These are phyloP conservation scores for Limonius californicus DNA, from an alignment of 1,140 invertebrate species.

Conservation along the genomic window DNA sequence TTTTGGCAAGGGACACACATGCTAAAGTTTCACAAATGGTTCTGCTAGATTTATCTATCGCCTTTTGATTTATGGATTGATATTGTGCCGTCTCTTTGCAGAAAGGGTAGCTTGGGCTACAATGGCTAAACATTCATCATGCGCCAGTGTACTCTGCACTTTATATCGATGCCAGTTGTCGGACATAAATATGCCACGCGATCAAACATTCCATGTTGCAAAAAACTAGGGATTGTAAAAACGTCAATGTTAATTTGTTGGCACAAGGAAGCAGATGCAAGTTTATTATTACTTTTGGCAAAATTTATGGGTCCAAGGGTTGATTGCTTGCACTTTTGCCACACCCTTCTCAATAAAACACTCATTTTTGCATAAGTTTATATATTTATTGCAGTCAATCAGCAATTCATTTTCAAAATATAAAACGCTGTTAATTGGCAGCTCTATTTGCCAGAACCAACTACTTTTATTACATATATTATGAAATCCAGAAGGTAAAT, in stretches of 20 bases:
- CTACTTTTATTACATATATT: too few relatives aligned
- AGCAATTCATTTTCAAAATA: too few relatives aligned
- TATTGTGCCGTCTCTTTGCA: constrained; percentile 41
- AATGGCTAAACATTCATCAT: constrained; percentile 39
- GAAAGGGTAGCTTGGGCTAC: constrained; percentile 34
- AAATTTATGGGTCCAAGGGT: neutral
- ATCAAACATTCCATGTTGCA: constrained; percentile 19
- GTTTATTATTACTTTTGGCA: constrained; percentile 19
- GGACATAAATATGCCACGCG: constrained; percentile 30
- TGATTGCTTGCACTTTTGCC: neutral
- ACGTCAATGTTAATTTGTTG: constrained; percentile 24
- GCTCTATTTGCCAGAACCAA: too few relatives aligned
- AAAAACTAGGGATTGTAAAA: constrained; percentile 22
- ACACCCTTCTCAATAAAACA: too few relatives aligned
- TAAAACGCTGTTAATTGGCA: too few relatives aligned
- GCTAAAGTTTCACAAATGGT: constrained; percentile 27
- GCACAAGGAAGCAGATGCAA: constrained; percentile 22
- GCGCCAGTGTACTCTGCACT: constrained; percentile 21
- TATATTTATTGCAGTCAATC: too few relatives aligned
- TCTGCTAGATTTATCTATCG: constrained; percentile 37
- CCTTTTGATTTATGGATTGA: constrained; percentile 44
- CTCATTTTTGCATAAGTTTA: too few relatives aligned
- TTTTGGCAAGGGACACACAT: constrained; percentile 23
- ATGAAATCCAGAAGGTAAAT: too few relatives aligned
- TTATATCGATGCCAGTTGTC: constrained; percentile 24